Evolutionary conservation across 1,140 invertebrate genomes (phyloP), one percentile per base, ranked within the genome.

Genomic region (Anastrepha ludens): DNA sequence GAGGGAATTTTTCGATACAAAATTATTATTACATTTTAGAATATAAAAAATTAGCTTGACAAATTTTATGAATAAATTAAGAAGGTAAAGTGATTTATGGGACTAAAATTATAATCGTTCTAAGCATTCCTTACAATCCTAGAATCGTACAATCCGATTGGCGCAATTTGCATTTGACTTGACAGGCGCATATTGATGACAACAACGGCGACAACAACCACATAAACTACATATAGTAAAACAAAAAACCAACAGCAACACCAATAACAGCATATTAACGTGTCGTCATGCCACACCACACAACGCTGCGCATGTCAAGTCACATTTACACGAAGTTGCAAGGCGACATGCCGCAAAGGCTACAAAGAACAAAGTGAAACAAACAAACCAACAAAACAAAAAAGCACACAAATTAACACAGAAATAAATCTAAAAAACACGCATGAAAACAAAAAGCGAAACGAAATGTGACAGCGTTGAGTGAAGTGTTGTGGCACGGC

Each of bases 381-480:
- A 78, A 29, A 29, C 29, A 29, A 29, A 29, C 29, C 9, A n/a
- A 44, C n/a, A 78, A 55, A 50, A 78, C 11, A 78, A 20, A 50
- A 50, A 55, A n/a, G 2, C 70, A n/a, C 2, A n/a, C 44, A 50
- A 50, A 78, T 55, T 9, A 81, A 29, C n/a, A 55, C 44, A 55
- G 8, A 55, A 81, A 11, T 6, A 78, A 78, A n/a, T 3, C 2
- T 44, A 50, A 15, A 62, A 55, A 55, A 17, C 8, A 50, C n/a
- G 17, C 47, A 55, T 50, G 8, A 55, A 78, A 50, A 78, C 2
- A 78, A 55, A 20, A 17, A n/a, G 13, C 6, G n/a, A 78, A 78
- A 55, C 74, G 74, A 78, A n/a, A 78, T 78, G 47, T 78, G 74
- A 55, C n/a, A 78, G 44, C 47, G 6, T 47, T 55, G 74, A 55